Percentiles rank a stretch among this genome's conserved stretches.
Evolutionary conservation across 2,888 invertebrate species (phyloP).

Genomic region (Caenorhabditis japonica): DNA sequence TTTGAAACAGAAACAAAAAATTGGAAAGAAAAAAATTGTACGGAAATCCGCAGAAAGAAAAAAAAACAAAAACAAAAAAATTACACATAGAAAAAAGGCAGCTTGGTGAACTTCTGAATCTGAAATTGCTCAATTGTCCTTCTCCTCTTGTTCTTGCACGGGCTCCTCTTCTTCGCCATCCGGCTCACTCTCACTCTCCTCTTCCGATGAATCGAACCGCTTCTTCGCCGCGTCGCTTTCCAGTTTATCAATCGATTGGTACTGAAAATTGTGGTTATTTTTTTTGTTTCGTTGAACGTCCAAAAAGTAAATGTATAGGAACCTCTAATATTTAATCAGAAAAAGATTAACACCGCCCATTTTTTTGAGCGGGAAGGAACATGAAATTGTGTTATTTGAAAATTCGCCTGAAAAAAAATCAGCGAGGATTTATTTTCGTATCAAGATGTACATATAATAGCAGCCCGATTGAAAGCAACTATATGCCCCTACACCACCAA

Average conservation of each 20-base stretch:
- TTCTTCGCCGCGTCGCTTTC: constrained; percentile 61
- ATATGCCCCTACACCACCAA: too few species aligned
- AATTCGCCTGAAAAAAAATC: background rate
- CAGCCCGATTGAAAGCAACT: too few species aligned
- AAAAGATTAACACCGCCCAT: too few species aligned
- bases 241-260: constrained; percentile 56
- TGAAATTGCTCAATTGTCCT: constrained; percentile 16
- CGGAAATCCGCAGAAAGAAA: too few species aligned
- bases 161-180: constrained; percentile 43
- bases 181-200: constrained; percentile 66
- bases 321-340: too few species aligned
- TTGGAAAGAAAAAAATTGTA: constrained; percentile 8
- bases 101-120: too few species aligned
- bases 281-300: background rate
- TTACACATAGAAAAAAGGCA: constrained; percentile 35
- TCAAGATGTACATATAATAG: background rate
- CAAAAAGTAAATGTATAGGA: too few species aligned
- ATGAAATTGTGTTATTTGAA: too few species aligned
- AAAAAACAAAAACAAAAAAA: too few species aligned
- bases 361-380: too few species aligned
- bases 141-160: constrained; percentile 40
- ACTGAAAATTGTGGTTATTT: constrained; percentile 53
- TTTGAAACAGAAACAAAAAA: too few species aligned
- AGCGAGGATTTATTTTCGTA: background rate
- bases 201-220: constrained; percentile 67